Evolutionary conservation across 2,888 invertebrate genomes (phyloP).

Genomic region (Nomada ferruginata): DNA sequence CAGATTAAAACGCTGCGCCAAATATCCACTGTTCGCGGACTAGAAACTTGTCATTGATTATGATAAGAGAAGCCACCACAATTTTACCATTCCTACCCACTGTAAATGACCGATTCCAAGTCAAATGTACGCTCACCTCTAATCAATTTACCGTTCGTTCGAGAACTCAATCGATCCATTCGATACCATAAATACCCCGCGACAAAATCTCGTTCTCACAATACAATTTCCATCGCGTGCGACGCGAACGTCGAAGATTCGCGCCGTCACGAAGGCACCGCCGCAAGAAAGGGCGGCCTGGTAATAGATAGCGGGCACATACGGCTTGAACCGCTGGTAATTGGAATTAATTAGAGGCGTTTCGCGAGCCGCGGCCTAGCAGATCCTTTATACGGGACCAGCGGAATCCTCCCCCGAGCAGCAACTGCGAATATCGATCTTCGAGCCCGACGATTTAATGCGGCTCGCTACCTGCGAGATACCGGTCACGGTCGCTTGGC

Average conservation of each 20-base stretch:
- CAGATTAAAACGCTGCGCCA: too few species aligned
- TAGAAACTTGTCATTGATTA: too few species aligned
- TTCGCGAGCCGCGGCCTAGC: constrained; percentile 49
- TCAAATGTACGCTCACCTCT: too few species aligned
- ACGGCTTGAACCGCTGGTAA: constrained; percentile 54
- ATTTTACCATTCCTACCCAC: too few species aligned
- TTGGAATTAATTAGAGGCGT: constrained; percentile 68
- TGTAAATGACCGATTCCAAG: too few species aligned
- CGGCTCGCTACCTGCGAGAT: constrained; percentile 35
- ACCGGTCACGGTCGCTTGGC: constrained; percentile 24
- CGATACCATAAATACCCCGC: neutral
- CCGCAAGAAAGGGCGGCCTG: constrained; percentile 35
- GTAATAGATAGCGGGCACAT: constrained; percentile 54
- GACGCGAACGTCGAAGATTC: constrained; percentile 16
- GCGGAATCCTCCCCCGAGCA: constrained; percentile 33
- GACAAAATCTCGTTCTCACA: too few species aligned
- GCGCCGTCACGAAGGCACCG: constrained; percentile 7
- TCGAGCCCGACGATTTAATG: constrained; percentile 41
- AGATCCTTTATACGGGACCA: constrained; percentile 44
- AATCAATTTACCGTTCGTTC: too few species aligned
- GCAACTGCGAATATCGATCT: constrained; percentile 49
- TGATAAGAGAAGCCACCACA: too few species aligned
- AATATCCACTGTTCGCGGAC: too few species aligned
- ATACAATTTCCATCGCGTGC: constrained; percentile 41
- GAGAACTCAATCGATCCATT: too few species aligned